Evolutionary conservation across 2,888 invertebrate genomes (phyloP).

Genomic region (Cheilosia impressa): DNA sequence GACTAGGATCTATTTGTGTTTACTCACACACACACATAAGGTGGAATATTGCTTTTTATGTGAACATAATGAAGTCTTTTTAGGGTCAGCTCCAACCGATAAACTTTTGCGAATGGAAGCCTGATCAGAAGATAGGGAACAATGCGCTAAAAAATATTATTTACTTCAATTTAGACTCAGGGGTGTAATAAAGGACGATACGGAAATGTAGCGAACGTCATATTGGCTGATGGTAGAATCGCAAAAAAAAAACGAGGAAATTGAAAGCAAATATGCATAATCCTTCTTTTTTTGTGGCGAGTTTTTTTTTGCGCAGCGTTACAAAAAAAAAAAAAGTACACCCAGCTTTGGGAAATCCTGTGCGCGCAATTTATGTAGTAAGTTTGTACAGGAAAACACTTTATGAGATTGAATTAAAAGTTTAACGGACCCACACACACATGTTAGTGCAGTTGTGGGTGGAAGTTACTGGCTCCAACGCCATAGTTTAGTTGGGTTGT

Average conservation of each 20-base stretch:
- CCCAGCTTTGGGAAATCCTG: background rate
- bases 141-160: slow-evolving; percentile 44
- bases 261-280: slow-evolving; percentile 31
- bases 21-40: background rate
- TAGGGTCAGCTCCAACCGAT: slow-evolving; percentile 7
- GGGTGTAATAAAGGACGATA: slow-evolving; percentile 39
- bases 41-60: background rate
- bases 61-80: background rate
- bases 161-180: slow-evolving; percentile 50
- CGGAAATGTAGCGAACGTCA: slow-evolving; percentile 31
- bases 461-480: too few species aligned
- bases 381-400: slow-evolving; percentile 5
- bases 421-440: background rate
- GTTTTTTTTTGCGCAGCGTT: background rate
- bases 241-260: slow-evolving; percentile 9
- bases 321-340: background rate
- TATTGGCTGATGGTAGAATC: slow-evolving; percentile 2
- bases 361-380: slow-evolving; percentile 1
- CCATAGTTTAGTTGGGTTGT: too few species aligned
- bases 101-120: slow-evolving; percentile 16
- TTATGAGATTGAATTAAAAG: slow-evolving; percentile 18
- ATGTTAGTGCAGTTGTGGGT: background rate
- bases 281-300: slow-evolving; percentile 2
- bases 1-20: background rate
- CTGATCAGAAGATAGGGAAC: slow-evolving; percentile 24